A percentile compares a stretch with the other conserved stretches of the same genome.
These are phyloP conservation scores for Drosophila kanapiae DNA, from an alignment of 1,140 invertebrate species.

Conservation along the genomic window DNA sequence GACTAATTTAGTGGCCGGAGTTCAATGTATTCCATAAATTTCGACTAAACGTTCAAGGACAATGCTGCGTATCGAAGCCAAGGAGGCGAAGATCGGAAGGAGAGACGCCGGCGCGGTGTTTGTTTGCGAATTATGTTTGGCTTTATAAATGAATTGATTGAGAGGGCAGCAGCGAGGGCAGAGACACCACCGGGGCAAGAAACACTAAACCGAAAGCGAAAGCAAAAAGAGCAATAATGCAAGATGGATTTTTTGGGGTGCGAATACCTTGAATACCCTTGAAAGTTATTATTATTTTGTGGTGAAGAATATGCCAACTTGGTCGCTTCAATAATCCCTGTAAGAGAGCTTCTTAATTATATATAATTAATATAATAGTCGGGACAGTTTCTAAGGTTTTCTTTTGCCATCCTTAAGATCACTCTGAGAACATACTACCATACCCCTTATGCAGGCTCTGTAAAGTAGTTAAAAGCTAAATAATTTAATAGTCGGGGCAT, in stretches of 20 bases:
- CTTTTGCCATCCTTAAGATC: too few species aligned
- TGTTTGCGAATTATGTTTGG: slow-evolving; percentile 60
- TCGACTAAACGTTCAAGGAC: slow-evolving; percentile 81
- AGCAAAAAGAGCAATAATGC: slow-evolving; percentile 27
- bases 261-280: background rate
- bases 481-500: too few species aligned
- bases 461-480: too few species aligned
- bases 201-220: slow-evolving; percentile 28
- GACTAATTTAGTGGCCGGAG: slow-evolving; percentile 79
- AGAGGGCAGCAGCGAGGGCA: background rate
- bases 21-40: slow-evolving; percentile 83
- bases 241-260: background rate
- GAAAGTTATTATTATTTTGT: background rate
- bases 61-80: slow-evolving; percentile 53
- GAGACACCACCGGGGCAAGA: slow-evolving; percentile 1
- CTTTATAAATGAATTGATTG: slow-evolving; percentile 57
- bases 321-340: background rate
- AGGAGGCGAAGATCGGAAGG: slow-evolving; percentile 1
- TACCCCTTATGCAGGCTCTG: too few species aligned
- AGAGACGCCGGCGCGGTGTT: slow-evolving; percentile 10
- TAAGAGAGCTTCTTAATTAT: too few species aligned
- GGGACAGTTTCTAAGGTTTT: background rate
- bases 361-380: too few species aligned
- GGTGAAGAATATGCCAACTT: background rate
- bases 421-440: too few species aligned